Evolutionary conservation across 2,797 vertebrate genomes (phyloP), one percentile per base, ranked within the genome.

Genomic region (Galago senegalensis): DNA sequence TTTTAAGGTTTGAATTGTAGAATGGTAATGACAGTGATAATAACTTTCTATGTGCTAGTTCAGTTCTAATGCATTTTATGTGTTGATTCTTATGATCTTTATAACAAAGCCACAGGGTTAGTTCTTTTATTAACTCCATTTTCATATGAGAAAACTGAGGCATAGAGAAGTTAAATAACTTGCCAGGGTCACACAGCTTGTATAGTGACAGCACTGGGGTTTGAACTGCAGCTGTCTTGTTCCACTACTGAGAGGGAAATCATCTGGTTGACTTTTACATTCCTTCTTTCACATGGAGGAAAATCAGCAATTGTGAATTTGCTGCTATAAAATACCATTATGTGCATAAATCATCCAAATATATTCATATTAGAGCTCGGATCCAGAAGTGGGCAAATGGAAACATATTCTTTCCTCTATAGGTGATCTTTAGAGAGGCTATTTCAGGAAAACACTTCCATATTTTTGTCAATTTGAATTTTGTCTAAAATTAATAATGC

Each of bases 331-430:
- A 77, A 58, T 95, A 84, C 76, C 95, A 81, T 80, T 80, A 73
- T 87, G 76, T 95, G 29, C 85, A 92, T 95, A 97, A 95, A 96
- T 90, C 93, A 91, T 94, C 69, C 69, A 92, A 90, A 85, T 88
- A 91, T 75, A 49, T 97, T 97, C 29, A 21, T 92, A 75, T 92
- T 95, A 63, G 76, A 87, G 82, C 73, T 89, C 82, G 31, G 72
- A 53, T 80, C 67, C 73, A 79, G 85, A 90, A 94, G 67, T 77
- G 14, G 87, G 72, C 77, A 87, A 67, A 60, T 7, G 14, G 56
- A 94, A 94, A 58, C 17, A 49, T 58, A 43, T 83, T 96, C 21
- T 94, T 90, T 93, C 77, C 92, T 82, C 80, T 89, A 34, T 81
- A 60, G 81, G 69, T 87, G 43, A 87, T 94, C 65, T 92, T 93